Percentiles rank a stretch among this genome's conserved stretches.
These are phyloP conservation scores for Nephrotoma appendiculata DNA, from an alignment of 2,888 invertebrate species.

Conservation along the genomic window DNA sequence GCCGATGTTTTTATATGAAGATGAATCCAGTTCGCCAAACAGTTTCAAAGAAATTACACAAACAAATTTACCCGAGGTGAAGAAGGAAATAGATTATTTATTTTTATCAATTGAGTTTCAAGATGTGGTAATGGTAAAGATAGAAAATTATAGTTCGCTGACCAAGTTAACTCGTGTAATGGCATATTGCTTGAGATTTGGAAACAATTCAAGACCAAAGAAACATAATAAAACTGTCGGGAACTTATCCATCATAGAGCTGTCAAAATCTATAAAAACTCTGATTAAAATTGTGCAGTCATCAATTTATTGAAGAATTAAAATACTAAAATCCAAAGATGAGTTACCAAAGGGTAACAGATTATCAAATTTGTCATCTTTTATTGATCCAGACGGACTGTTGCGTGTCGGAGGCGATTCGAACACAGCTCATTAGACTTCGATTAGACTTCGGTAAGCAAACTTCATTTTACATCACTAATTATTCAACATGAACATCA, in stretches of 20 bases:
- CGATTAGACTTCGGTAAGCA: too few relatives aligned
- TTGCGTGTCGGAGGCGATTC: too few relatives aligned
- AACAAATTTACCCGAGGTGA: background rate
- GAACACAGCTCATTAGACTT: too few relatives aligned
- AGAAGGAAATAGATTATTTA: too few relatives aligned
- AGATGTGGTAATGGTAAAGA: background rate
- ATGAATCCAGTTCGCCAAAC: background rate
- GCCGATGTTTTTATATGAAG: background rate
- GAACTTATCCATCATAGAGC: background rate
- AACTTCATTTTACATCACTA: too few relatives aligned
- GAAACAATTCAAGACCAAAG: background rate
- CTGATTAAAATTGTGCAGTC: background rate
- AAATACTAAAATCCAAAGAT: background rate
- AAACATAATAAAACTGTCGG: background rate
- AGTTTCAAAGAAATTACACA: background rate
- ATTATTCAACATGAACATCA: too few relatives aligned
- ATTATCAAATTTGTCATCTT: too few relatives aligned
- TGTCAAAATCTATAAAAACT: background rate
- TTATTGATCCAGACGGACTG: too few relatives aligned
- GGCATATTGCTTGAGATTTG: background rate
- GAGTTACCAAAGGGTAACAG: background rate
- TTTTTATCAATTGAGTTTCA: background rate
- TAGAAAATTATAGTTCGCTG: background rate
- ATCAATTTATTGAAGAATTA: background rate
- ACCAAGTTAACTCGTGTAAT: background rate